phyloP scores from a whole-genome alignment of 2,797 vertebrate species.

The Sternarchorhynchus goeldii region DNA sequence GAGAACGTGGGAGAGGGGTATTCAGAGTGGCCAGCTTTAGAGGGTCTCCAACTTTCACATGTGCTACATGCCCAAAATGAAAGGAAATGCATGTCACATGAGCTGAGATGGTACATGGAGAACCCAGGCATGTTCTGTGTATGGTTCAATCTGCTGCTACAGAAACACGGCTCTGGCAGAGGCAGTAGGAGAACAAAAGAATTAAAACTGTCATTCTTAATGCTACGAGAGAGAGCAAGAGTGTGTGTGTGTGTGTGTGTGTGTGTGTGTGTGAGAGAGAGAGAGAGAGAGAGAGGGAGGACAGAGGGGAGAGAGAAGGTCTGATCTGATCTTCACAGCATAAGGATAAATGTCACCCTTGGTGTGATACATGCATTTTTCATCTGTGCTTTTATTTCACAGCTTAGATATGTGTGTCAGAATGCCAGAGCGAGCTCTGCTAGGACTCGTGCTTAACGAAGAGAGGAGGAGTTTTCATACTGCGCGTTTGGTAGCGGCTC shows the following conservation, averaged over 20 bases:
- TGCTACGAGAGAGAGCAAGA: neutral
- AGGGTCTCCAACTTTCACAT: too few species aligned
- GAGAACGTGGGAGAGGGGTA: neutral
- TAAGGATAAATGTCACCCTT: constrained; percentile 29
- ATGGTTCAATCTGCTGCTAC: too few species aligned
- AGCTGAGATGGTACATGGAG: too few species aligned
- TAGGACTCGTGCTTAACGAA: constrained; percentile 6
- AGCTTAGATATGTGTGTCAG: constrained; percentile 34
- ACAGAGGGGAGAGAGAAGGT: constrained; percentile 11
- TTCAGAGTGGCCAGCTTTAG: too few species aligned
- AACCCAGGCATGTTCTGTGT: too few species aligned
- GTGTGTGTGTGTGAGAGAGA: constrained; percentile 5
- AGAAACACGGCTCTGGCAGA: too few species aligned
- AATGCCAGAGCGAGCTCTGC: constrained; percentile 24
- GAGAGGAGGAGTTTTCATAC: neutral
- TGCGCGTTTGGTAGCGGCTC: too few species aligned
- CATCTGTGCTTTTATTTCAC: constrained; percentile 44
- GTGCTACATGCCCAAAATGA: too few species aligned
- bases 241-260: neutral
- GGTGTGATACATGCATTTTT: constrained; percentile 31
- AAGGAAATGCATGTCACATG: too few species aligned
- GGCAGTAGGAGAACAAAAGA: too few species aligned
- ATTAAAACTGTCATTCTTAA: too few species aligned
- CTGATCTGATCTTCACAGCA: constrained; percentile 27
- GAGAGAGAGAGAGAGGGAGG: constrained; percentile 10